Base-by-base conservation (phyloP, 2,113 vertebrate species). In the Desmodus rotundus region DNA sequence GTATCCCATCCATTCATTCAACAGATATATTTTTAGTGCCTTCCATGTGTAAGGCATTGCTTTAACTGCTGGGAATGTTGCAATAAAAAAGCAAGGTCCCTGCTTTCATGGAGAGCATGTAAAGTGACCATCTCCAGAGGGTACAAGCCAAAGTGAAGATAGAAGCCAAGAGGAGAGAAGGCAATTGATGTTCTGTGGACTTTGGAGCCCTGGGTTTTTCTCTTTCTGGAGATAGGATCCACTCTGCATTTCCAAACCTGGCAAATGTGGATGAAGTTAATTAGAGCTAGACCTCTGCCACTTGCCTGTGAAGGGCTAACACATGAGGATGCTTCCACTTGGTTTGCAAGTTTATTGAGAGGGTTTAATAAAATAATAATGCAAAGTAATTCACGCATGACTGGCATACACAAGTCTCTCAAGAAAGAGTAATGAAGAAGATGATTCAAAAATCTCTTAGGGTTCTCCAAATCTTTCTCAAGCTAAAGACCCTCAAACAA, bases 141-240 rank as follows among this genome's bases (percentile, higher is more conserved):
- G 9, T 17, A 24, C 13, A n/a, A 70, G 16, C 20, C 33, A 87
- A 52, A 15, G 20, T 5, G 22, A 88, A 78, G 38, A 36, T 0
- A 47, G 77, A 74, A 31, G n/a, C 56, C 14, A 24, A 81, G 47
- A 45, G 52, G 26, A 56, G 22, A 83, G 61, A 56, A 72, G 61
- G 22, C 1, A 3, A 26, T 0, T 0, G 1, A 2, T 31, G 7
- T 85, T 41, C 4, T 28, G 1, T 14, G 7, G 9, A 3, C 11
- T 8, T 2, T 22, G 31, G 26, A 58, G n/a, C 19, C 52, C 36
- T 76, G 91, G 13, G 12, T 38, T 87, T 41, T 17, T 54, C 36
- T 54, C 20, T 31, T 77, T 28, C 67, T 17, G 13, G 43, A 31
- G 28, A 36, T 7, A 31, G 22, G 3, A 5, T 36, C 38, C 4